These are phyloP conservation scores for Pachydiplax longipennis DNA, from an alignment of 2,888 invertebrate genomes.

Conservation along the genomic window DNA sequence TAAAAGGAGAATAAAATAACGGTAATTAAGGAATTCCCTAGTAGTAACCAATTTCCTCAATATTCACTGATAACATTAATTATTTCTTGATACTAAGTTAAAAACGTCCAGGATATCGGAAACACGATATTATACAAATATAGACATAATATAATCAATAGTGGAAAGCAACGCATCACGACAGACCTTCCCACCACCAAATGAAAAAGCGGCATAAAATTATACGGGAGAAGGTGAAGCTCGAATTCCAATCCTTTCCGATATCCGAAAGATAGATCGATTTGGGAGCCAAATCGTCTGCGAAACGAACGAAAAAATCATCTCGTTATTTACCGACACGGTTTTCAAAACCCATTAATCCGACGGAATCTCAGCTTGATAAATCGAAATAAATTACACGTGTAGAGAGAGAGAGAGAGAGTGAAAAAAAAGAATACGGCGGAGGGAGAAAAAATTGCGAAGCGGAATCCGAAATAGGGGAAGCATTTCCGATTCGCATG, in stretches of 20 bases:
- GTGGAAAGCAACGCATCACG: too few relatives aligned
- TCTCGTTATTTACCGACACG: background rate
- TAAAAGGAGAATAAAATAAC: too few relatives aligned
- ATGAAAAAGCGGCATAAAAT: too few relatives aligned
- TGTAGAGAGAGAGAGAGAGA: background rate
- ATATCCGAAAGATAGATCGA: background rate
- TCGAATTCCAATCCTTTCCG: background rate
- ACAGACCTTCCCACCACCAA: too few relatives aligned
- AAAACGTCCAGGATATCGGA: too few relatives aligned
- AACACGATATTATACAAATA: too few relatives aligned
- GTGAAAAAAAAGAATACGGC: background rate
- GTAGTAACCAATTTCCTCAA: too few relatives aligned
- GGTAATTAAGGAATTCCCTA: too few relatives aligned
- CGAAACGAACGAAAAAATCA: background rate
- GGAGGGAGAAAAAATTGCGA: background rate
- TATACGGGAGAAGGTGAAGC: too few relatives aligned
- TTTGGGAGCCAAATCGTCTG: background rate
- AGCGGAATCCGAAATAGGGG: background rate
- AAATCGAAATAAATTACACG: background rate
- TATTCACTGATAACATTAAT: too few relatives aligned
- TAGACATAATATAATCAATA: too few relatives aligned
- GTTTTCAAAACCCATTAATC: constrained; percentile 14
- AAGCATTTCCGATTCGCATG: background rate
- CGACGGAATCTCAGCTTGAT: background rate
- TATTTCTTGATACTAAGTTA: too few relatives aligned